These are phyloP conservation scores for Laticauda laticaudata DNA, from an alignment of 2,113 vertebrate genomes.

Conservation along the genomic window DNA sequence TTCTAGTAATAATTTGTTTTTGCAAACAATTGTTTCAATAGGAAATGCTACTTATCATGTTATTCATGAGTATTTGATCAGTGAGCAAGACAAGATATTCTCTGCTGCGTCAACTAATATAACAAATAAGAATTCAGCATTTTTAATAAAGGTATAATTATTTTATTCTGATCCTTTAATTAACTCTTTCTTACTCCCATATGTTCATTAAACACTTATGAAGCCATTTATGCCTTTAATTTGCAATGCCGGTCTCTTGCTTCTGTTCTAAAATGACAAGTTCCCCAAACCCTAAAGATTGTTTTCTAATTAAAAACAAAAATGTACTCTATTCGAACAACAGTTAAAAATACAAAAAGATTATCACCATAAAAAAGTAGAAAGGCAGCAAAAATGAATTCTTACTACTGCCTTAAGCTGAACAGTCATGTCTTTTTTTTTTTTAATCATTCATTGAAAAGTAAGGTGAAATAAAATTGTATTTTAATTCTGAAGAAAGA, in stretches of 20 bases:
- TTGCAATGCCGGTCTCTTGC: not conserved
- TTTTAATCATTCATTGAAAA: not conserved
- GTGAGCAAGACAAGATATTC: conserved; percentile 68
- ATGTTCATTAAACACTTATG: not conserved
- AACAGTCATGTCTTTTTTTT: not conserved
- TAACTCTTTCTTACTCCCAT: not conserved
- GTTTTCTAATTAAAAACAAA: not conserved
- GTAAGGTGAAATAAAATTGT: not conserved
- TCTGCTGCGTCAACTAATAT: conserved; percentile 58
- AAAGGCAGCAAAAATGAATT: not conserved
- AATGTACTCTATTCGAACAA: not conserved
- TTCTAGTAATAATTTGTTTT: not conserved
- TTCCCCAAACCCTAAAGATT: not conserved
- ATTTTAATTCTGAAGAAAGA: not conserved
- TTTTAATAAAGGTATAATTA: conserved; percentile 71
- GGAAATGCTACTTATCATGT: conserved; percentile 70
- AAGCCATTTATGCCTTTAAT: not conserved
- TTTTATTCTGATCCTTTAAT: not conserved
- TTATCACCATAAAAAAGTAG: not conserved
- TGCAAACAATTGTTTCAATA: conserved; percentile 49
- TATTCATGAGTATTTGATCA: conserved; percentile 63
- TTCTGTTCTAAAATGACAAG: not conserved
- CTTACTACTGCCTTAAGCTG: not conserved
- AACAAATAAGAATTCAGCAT: conserved; percentile 45
- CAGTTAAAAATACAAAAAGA: not conserved